These are phyloP conservation scores for Oreochromis spilurus DNA, from an alignment of 2,113 vertebrate species.

Conservation along the genomic window DNA sequence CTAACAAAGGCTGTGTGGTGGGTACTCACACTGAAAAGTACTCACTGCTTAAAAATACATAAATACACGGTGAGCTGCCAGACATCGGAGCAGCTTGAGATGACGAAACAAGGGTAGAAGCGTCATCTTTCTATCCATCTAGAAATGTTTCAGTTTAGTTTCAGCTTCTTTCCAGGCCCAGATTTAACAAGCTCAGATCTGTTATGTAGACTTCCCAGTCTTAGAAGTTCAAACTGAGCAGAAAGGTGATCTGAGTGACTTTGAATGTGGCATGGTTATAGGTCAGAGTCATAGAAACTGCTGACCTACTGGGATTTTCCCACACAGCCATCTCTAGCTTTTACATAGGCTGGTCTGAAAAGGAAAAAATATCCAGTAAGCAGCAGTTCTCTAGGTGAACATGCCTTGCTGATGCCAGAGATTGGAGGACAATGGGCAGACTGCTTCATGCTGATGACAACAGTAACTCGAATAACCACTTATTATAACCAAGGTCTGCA, in stretches of 20 bases:
- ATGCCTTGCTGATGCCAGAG: neutral
- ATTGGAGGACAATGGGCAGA: neutral
- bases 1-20: neutral
- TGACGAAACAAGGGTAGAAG: neutral
- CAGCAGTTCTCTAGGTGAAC: neutral
- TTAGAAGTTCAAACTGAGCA: neutral
- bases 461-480: neutral
- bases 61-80: neutral
- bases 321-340: neutral
- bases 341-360: neutral
- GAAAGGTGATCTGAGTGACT: neutral
- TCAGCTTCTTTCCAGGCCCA: neutral
- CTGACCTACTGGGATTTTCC: neutral
- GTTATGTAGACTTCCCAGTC: neutral
- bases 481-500: neutral
- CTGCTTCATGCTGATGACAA: neutral
- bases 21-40: neutral
- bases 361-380: neutral
- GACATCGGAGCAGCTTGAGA: neutral
- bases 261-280: neutral
- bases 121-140: neutral
- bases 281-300: neutral
- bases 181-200: neutral
- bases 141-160: neutral
- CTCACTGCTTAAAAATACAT: neutral